Conservation (phyloP, 2,888 invertebrate species). For the Eristalis arbustorum region DNA sequence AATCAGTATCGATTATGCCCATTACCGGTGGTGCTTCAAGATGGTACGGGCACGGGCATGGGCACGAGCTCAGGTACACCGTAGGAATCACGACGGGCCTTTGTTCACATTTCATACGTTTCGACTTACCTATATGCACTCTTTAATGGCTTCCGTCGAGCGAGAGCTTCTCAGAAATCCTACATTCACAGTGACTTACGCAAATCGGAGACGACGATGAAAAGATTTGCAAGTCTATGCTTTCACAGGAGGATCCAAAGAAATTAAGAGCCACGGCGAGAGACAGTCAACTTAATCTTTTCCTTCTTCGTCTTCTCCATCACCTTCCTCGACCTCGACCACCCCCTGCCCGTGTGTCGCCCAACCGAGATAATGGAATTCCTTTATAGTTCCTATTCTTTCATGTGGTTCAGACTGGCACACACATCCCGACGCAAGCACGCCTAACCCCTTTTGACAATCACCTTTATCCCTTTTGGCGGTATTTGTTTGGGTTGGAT, state of each 20-base stretch:
- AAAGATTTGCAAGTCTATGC: conserved; percentile 47
- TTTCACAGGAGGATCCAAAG: conserved; percentile 33
- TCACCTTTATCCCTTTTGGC: conserved; percentile 54
- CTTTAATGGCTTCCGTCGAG: conserved; percentile 61
- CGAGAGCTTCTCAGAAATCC: conserved; percentile 36
- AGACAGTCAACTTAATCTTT: conserved; percentile 65
- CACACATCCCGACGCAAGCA: not conserved
- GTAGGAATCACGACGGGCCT: conserved; percentile 17
- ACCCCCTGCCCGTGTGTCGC: not conserved
- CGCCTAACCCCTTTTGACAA: conserved; percentile 37
- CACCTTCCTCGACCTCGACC: not conserved
- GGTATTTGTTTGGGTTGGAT: conserved; percentile 43
- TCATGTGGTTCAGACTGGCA: conserved; percentile 46
- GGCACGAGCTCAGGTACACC: not conserved
- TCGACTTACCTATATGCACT: conserved; percentile 26
- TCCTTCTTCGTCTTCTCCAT: conserved; percentile 15
- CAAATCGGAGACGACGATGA: conserved; percentile 28
- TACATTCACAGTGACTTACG: conserved; percentile 25
- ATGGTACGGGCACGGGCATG: conserved; percentile 1
- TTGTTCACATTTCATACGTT: conserved; percentile 16
- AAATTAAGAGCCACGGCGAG: conserved; percentile 58
- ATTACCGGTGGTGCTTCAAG: conserved; percentile 26
- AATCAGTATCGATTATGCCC: conserved; percentile 65
- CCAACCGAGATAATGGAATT: conserved; percentile 56
- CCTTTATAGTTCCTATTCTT: conserved; percentile 60